Evolutionary conservation across 1,140 invertebrate species (phyloP).

Genomic region (Lucilia sericata): DNA sequence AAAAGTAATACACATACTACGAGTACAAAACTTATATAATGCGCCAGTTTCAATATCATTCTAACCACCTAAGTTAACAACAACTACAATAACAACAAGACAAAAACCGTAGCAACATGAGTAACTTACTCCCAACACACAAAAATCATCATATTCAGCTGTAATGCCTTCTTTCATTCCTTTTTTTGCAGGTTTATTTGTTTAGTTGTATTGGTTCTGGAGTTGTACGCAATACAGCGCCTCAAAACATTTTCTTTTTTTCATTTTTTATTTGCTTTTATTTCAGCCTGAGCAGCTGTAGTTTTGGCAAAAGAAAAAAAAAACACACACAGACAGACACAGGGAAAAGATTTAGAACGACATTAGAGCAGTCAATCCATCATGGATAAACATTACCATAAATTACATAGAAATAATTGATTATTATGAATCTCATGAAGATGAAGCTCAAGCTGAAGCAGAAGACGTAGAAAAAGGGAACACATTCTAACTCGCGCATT

Average conservation of each 20-base stretch:
- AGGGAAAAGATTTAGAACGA: slow-evolving; percentile 67
- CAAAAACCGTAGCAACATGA: slow-evolving; percentile 18
- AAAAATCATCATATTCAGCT: slow-evolving; percentile 6
- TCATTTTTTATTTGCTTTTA: not conserved
- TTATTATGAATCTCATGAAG: slow-evolving; percentile 61
- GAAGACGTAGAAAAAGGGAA: not conserved
- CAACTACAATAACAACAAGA: not conserved
- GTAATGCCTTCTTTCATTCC: not conserved
- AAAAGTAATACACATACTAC: slow-evolving; percentile 1
- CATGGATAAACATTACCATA: slow-evolving; percentile 68
- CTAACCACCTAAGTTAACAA: slow-evolving; percentile 21
- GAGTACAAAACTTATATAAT: not conserved
- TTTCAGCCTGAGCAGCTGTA: slow-evolving; percentile 1
- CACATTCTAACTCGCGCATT: not conserved
- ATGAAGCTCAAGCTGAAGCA: slow-evolving; percentile 50
- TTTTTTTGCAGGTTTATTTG: not conserved
- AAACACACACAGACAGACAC: not conserved
- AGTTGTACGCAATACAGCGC: not conserved
- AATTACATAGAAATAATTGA: slow-evolving; percentile 69
- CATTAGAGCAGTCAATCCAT: slow-evolving; percentile 69
- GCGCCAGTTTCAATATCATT: slow-evolving; percentile 13
- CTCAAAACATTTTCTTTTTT: not conserved
- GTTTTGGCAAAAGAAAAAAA: not conserved
- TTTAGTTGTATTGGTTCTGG: not conserved
- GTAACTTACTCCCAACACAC: slow-evolving; percentile 20